Conservation (phyloP, 23 tunicate species). For the Oikopleura dioica region DNA sequence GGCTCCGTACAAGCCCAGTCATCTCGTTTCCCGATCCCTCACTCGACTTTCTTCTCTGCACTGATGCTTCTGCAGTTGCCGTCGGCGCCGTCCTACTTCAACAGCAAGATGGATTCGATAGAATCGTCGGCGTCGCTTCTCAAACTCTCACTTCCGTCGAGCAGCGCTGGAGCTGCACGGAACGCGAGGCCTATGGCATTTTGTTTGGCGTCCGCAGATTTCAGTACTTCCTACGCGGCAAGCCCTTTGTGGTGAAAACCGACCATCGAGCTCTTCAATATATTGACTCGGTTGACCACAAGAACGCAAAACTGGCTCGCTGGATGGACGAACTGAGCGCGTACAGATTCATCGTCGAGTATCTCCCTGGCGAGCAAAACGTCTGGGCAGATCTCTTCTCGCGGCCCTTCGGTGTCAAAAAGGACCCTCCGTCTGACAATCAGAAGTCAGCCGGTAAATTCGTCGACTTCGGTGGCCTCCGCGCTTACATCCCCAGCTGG, state of each 20-base stretch:
- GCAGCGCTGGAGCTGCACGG: background rate
- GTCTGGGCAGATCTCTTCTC: background rate
- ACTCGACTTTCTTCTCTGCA: background rate
- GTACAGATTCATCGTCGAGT: background rate
- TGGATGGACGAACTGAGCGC: background rate
- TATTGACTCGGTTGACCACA: background rate
- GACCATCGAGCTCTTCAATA: background rate
- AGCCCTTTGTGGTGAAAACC: background rate
- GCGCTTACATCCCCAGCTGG: background rate
- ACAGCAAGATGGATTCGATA: background rate
- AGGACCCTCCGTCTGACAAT: too few relatives aligned
- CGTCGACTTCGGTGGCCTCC: background rate
- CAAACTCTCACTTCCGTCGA: background rate
- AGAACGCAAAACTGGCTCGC: background rate
- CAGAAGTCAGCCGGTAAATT: too few relatives aligned
- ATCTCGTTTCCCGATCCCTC: background rate
- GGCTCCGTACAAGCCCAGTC: background rate
- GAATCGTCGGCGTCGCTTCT: background rate
- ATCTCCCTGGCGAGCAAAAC: background rate
- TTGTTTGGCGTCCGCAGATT: background rate
- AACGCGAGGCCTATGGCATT: slow-evolving; percentile 4
- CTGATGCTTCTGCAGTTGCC: background rate
- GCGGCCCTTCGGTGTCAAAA: background rate
- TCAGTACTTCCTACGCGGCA: background rate
- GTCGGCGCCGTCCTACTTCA: background rate